phyloP scores from a whole-genome alignment of 2,888 invertebrate species.

The Loripinus fragilis region DNA sequence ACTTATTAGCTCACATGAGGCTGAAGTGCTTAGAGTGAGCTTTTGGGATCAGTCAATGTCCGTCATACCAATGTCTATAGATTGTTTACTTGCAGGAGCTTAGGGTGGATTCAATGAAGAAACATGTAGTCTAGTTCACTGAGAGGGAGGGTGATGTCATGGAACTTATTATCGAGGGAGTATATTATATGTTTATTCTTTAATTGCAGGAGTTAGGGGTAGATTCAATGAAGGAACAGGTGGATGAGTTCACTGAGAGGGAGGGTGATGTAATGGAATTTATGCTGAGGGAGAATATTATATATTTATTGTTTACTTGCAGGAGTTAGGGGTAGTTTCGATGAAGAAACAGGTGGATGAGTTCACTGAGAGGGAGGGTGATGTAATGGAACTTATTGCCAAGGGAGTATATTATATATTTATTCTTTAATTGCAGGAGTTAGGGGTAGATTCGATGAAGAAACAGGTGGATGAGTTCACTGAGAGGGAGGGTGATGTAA shows the following conservation, averaged over 20 bases:
- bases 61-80: too few relatives aligned
- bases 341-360: slow-evolving; percentile 62
- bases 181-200: too few relatives aligned
- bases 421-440: slow-evolving; percentile 73
- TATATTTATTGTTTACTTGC: too few relatives aligned
- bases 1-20: too few relatives aligned
- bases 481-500: slow-evolving; percentile 56
- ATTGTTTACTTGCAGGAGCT: too few relatives aligned
- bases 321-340: slow-evolving; percentile 77
- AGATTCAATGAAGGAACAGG: slow-evolving; percentile 61
- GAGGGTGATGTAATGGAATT: slow-evolving; percentile 63
- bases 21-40: too few relatives aligned
- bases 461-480: slow-evolving; percentile 59
- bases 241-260: slow-evolving; percentile 55
- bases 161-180: slow-evolving; percentile 69
- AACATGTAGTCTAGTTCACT: slow-evolving; percentile 58
- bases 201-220: slow-evolving; percentile 78
- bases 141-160: slow-evolving; percentile 58
- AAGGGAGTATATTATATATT: slow-evolving; percentile 78
- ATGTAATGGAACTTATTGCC: slow-evolving; percentile 66
- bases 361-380: slow-evolving; percentile 55
- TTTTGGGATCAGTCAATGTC: too few relatives aligned
- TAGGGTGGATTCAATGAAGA: slow-evolving; percentile 67
- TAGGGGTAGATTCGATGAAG: slow-evolving; percentile 70
- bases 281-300: too few relatives aligned